Evolutionary conservation across 1,140 invertebrate species (phyloP), one percentile per base, ranked within the genome.

Genomic region (Phortica variegata): DNA sequence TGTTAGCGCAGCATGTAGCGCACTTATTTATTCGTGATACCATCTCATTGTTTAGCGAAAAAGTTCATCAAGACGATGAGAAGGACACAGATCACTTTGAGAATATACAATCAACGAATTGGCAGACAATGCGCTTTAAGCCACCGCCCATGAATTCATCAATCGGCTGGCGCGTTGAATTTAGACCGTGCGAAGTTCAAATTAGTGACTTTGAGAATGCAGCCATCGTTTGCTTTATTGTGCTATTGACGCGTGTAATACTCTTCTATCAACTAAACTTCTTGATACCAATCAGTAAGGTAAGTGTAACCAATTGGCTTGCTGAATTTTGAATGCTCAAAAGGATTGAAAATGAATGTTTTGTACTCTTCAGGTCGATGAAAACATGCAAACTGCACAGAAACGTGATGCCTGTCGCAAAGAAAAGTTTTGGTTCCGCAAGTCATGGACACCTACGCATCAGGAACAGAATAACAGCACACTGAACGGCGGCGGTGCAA

Each of bases 41-140:
- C 0, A 87, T 98, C 1, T 91, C 91, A n/a, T 78, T 98, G n/a
- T 98, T 97, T 79, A 87, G 85, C 15, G 96, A 98, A 76, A 96
- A 95, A 75, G 80, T 99, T 8, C 73, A 97, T 77, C 93, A 96
- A 70, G 88, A 97, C 76, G 94, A 98, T 78, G 79, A 83, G 19
- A 85, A 88, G 49, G 95, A 98, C 62, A 91, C 91, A 2, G 95
- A 98, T 77, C 95, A 98, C 79, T 98, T 98, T 83, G 96, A 98
- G 90, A 98, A 97, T 73, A 97, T 99, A 61, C 96, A 99, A 78
- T 98, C 95, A 1, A 98, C 96, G 1, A 99, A 99, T 80, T 99
- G 97, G 97, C 96, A 98, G 81, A 97, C 95, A n/a, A 97, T 99
- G 95, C 82, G 97, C 12, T 98, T 99, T 78, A 98, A 98, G 77